A percentile compares a stretch with the other conserved stretches of the same genome.
Conservation (phyloP, 2,113 vertebrate species). For the Anthoscopus minutus region DNA sequence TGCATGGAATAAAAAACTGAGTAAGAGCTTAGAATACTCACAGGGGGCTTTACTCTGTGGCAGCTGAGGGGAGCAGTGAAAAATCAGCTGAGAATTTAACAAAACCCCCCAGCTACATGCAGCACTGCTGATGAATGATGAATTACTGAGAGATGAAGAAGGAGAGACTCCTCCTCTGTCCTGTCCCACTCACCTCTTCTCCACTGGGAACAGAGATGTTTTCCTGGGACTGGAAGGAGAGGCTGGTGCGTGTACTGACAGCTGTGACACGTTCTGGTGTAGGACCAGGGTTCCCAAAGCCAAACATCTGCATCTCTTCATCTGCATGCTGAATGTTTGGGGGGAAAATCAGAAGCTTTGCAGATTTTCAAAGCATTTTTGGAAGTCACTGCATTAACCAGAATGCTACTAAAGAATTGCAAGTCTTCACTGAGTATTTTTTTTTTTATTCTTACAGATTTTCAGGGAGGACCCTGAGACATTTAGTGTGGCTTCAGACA, state of each 20-base stretch:
- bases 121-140: neutral
- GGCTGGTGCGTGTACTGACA: neutral
- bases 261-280: neutral
- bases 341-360: neutral
- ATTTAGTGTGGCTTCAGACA: accelerated
- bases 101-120: accelerated
- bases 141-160: neutral
- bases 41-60: neutral
- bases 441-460: neutral
- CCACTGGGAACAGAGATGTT: neutral
- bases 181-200: neutral
- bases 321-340: neutral
- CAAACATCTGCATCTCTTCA: neutral
- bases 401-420: neutral
- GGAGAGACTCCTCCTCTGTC: neutral
- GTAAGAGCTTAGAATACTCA: neutral
- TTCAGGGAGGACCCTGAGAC: accelerated
- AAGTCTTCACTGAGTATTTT: neutral
- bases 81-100: neutral
- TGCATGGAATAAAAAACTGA: neutral
- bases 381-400: neutral
- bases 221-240: neutral
- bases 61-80: neutral
- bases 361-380: neutral
- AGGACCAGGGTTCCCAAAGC: neutral